A percentile compares a stretch with the other conserved stretches of the same genome.
These are phyloP conservation scores for Amblyornis subalaris DNA, from an alignment of 2,113 vertebrate species.

Conservation along the genomic window DNA sequence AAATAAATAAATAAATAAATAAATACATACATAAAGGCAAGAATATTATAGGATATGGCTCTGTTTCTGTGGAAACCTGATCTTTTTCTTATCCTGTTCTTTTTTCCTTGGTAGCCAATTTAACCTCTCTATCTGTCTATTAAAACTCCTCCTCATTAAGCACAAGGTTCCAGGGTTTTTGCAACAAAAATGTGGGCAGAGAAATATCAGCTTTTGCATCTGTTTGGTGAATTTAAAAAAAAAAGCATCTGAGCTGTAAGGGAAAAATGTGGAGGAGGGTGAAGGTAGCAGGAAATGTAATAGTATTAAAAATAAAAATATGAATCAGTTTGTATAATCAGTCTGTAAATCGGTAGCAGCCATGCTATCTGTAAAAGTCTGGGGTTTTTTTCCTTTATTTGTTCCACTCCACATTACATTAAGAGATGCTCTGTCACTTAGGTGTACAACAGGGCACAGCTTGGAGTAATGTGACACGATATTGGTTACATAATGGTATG, in stretches of 20 bases:
- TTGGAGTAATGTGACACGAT: neutral
- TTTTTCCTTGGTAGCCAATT: constrained; percentile 51
- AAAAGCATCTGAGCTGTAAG: neutral
- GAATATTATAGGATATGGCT: constrained; percentile 52
- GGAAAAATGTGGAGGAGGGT: neutral
- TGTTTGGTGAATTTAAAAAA: neutral
- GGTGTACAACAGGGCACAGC: neutral
- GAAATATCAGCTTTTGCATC: constrained; percentile 48
- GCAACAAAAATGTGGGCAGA: constrained; percentile 50
- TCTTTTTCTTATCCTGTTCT: constrained; percentile 48
- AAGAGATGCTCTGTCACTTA: neutral
- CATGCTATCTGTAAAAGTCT: neutral
- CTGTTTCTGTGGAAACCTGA: constrained; percentile 63
- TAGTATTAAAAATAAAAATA: constrained; percentile 24
- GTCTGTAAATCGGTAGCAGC: neutral
- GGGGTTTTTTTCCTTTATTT: neutral
- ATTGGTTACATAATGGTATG: constrained; percentile 39
- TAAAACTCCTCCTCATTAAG: constrained; percentile 65
- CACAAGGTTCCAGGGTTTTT: constrained; percentile 42
- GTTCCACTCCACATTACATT: neutral
- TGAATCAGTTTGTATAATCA: neutral
- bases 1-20: constrained; percentile 48
- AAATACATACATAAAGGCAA: constrained; percentile 8
- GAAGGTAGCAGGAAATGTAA: constrained; percentile 14
- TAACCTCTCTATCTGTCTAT: constrained; percentile 59